phyloP scores from a whole-genome alignment of 2,113 vertebrate genomes.

The Bos javanicus region DNA sequence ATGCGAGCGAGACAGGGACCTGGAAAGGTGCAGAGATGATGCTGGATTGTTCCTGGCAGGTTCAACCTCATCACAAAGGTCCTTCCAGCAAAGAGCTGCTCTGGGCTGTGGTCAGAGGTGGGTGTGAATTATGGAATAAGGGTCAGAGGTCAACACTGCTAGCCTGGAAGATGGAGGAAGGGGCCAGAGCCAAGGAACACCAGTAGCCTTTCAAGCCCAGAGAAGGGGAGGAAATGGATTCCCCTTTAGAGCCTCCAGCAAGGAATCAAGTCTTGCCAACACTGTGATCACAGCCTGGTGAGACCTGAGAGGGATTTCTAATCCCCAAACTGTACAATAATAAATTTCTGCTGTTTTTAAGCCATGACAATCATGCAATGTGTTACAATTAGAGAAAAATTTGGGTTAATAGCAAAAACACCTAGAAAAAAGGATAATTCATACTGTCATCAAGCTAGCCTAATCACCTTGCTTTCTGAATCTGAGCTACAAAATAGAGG shows the following conservation, averaged over 20 bases:
- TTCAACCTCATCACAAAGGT: not conserved
- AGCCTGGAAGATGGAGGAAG: not conserved
- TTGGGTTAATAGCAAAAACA: not conserved
- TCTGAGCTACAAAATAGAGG: not conserved
- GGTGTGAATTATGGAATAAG: not conserved
- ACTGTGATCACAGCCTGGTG: fast-evolving
- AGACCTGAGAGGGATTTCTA: not conserved
- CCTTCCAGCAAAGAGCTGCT: not conserved
- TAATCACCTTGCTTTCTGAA: not conserved
- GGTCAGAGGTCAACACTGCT: fast-evolving
- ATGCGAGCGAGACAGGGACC: not conserved
- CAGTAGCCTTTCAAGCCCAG: not conserved
- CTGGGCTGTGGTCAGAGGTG: not conserved
- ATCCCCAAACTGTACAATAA: not conserved
- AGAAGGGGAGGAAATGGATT: not conserved
- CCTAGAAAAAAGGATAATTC: not conserved
- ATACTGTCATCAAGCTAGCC: not conserved
- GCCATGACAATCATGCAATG: too few species aligned
- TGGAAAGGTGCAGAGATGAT: not conserved
- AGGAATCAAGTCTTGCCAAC: fast-evolving
- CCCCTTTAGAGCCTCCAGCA: not conserved
- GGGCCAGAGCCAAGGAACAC: not conserved
- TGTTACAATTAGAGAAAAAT: not conserved
- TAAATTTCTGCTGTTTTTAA: not conserved
- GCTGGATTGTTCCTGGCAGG: not conserved